Conservation (phyloP, 2,888 invertebrate species). For the Pseudococcus longispinus region DNA sequence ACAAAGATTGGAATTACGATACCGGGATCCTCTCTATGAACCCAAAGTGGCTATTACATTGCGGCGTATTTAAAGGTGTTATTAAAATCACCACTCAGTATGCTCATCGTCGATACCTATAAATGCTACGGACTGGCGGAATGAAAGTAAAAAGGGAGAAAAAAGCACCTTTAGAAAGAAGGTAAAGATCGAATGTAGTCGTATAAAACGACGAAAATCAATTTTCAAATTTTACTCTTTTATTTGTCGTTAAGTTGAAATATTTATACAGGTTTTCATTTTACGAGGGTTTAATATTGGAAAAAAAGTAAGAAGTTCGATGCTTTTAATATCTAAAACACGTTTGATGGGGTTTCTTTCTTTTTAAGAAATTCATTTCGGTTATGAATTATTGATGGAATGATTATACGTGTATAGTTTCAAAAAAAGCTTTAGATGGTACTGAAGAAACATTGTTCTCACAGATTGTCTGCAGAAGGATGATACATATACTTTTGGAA, state of each 20-base stretch:
- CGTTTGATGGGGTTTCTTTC: neutral
- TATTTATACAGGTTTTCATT: conserved; percentile 1
- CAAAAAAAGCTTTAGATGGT: too few relatives aligned
- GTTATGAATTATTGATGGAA: conserved; percentile 10
- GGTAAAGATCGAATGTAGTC: neutral
- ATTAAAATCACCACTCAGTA: neutral
- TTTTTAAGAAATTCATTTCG: neutral
- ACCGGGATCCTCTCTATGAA: neutral
- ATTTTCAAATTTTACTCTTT: conserved; percentile 26
- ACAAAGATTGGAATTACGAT: neutral
- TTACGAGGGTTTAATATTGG: neutral
- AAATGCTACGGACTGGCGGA: neutral
- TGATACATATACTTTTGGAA: too few relatives aligned
- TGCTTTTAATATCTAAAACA: neutral
- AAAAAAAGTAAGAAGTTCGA: neutral
- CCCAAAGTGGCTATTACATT: neutral
- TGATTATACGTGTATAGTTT: neutral
- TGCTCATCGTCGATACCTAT: neutral
- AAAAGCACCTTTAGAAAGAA: neutral
- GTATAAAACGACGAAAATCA: neutral
- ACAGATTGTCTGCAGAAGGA: too few relatives aligned
- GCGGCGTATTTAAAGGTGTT: neutral
- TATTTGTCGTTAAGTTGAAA: conserved; percentile 22
- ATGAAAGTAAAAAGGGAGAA: neutral
- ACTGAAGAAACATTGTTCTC: too few relatives aligned